Evolutionary conservation across 2,888 invertebrate genomes (phyloP).

Genomic region (Drosophila lutescens): DNA sequence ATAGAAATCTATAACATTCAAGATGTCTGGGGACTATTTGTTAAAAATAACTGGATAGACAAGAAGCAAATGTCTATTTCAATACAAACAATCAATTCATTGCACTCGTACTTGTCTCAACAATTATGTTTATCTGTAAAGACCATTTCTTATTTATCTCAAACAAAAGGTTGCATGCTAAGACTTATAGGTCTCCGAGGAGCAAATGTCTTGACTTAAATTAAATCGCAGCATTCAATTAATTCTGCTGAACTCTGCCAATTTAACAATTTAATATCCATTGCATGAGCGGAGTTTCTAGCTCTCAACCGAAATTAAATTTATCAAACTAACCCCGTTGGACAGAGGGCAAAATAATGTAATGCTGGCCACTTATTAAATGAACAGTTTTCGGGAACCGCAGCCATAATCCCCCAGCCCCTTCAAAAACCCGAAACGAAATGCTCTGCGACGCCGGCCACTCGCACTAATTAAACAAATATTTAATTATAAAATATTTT

Average conservation of each 20-base stretch:
- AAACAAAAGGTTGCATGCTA: no score
- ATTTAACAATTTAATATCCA: neutral
- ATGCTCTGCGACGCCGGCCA: conserved; percentile 36
- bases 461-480: conserved; percentile 76
- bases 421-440: conserved; percentile 10
- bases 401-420: conserved; percentile 4
- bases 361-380: conserved; percentile 49
- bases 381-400: conserved; percentile 43
- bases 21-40: neutral
- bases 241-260: neutral
- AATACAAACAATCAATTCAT: neutral
- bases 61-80: no score
- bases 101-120: no score
- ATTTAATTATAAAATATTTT: conserved; percentile 79
- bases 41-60: neutral
- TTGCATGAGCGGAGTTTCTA: neutral
- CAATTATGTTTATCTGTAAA: neutral
- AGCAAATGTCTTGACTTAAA: neutral
- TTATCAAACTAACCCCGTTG: conserved; percentile 21
- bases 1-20: neutral
- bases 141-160: neutral
- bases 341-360: conserved; percentile 28
- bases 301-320: conserved; percentile 27
- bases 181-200: neutral
- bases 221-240: neutral